Evolutionary conservation across 30 jellyfish, hydroid and myxozoan species (phyloP).

Genomic region (Hydra vulgaris): DNA sequence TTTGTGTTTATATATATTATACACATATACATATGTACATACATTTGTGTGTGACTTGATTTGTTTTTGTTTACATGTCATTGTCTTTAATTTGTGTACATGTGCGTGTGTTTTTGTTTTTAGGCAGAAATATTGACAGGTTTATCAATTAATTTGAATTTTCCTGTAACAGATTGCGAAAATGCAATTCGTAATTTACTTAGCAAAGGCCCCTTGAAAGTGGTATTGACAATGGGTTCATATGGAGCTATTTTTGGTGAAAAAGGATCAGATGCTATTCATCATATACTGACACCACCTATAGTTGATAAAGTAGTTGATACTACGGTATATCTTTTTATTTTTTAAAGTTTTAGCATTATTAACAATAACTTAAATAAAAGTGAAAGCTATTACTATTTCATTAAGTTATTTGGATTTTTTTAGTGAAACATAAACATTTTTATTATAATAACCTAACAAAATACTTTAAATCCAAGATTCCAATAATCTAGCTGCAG

Average conservation of each 20-base stretch:
- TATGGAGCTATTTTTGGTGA: constrained; percentile 71
- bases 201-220: constrained; percentile 44
- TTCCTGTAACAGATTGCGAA: constrained; percentile 19
- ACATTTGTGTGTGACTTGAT: neutral
- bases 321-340: constrained; percentile 95
- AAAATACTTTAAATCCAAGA: too few species aligned
- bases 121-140: constrained; percentile 94
- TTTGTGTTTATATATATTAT: too few species aligned
- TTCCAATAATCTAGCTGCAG: too few species aligned
- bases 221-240: constrained; percentile 77
- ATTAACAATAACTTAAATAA: too few species aligned
- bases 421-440: too few species aligned
- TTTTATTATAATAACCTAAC: too few species aligned
- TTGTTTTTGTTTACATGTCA: neutral
- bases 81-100: neutral
- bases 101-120: neutral
- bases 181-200: constrained; percentile 42
- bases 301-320: constrained; percentile 60
- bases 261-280: constrained; percentile 22
- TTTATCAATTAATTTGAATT: constrained; percentile 16
- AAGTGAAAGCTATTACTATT: too few species aligned
- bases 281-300: constrained; percentile 25
- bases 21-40: too few species aligned
- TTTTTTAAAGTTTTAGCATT: too few species aligned
- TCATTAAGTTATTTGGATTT: too few species aligned